These are phyloP conservation scores for Heliconius ismenius DNA, from an alignment of 2,888 invertebrate genomes.

Conservation along the genomic window DNA sequence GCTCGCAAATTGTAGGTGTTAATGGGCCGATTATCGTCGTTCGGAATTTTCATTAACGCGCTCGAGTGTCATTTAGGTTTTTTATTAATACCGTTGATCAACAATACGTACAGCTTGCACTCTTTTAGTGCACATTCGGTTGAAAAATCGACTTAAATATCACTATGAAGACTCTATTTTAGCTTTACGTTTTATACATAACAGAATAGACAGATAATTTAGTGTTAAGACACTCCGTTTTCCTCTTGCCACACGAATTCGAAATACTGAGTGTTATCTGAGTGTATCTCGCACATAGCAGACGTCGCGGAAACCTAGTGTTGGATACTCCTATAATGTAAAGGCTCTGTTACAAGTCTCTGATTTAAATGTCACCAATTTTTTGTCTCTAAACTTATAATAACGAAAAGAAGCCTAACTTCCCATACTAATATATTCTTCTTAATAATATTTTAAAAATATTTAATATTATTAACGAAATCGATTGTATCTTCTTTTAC, in stretches of 20 bases:
- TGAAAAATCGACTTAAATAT: neutral
- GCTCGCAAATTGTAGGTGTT: constrained; percentile 38
- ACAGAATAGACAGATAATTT: neutral
- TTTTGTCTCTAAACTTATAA: neutral
- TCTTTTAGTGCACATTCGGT: neutral
- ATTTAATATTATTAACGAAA: constrained; percentile 2
- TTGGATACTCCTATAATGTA: neutral
- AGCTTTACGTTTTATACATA: neutral
- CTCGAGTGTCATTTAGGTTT: constrained; percentile 30
- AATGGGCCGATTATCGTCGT: constrained; percentile 41
- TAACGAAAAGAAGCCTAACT: neutral
- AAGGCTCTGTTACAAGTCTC: no score
- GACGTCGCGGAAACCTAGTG: neutral
- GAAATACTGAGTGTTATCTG: no score
- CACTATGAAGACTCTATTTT: neutral
- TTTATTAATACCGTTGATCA: constrained; percentile 26
- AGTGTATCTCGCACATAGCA: no score
- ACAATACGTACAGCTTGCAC: neutral
- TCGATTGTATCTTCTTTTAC: neutral
- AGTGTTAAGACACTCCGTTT: neutral
- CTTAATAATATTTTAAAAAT: neutral
- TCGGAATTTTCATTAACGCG: constrained; percentile 39
- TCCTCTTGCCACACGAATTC: no score
- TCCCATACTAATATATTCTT: constrained; percentile 9
- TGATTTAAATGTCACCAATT: neutral